A percentile compares a stretch with the other conserved stretches of the same genome.
Evolutionary conservation across 2,888 invertebrate species (phyloP).

Genomic region (Bombylius discolor): DNA sequence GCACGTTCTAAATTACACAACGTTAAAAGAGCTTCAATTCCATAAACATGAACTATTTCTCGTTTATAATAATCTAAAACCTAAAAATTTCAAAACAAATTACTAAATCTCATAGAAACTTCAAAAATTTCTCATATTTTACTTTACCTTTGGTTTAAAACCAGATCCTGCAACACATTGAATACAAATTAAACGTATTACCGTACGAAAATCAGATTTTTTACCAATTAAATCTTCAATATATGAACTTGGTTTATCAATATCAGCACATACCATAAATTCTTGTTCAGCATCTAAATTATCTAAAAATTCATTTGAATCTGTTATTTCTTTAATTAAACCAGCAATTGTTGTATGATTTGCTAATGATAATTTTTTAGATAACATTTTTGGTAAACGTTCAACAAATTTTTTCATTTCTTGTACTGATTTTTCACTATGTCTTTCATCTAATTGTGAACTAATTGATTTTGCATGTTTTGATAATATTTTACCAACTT

Average conservation of each 20-base stretch:
- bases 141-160: constrained; percentile 66
- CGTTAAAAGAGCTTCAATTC: constrained; percentile 67
- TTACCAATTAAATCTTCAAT: constrained; percentile 89
- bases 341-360: constrained; percentile 88
- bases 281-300: constrained; percentile 79
- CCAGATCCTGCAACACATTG: constrained; percentile 90
- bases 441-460: constrained; percentile 70
- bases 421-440: constrained; percentile 78
- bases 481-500: constrained; percentile 71
- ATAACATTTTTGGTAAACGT: constrained; percentile 73
- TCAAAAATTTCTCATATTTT: not conserved
- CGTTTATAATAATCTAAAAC: constrained; percentile 52
- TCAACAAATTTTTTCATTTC: constrained; percentile 91
- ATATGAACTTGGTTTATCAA: constrained; percentile 74
- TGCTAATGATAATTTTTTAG: constrained; percentile 74
- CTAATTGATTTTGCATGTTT: constrained; percentile 78
- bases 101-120: not conserved
- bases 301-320: constrained; percentile 63
- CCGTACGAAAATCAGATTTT: constrained; percentile 65
- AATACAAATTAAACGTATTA: constrained; percentile 79
- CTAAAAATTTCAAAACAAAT: constrained; percentile 12
- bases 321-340: constrained; percentile 73
- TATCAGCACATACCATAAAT: constrained; percentile 79
- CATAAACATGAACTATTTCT: constrained; percentile 73
- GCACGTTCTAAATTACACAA: constrained; percentile 77